Evolutionary conservation across 92 coral and sea anemone genomes (phyloP), one percentile per base, ranked within the genome.

Genomic region (Porites divaricata): DNA sequence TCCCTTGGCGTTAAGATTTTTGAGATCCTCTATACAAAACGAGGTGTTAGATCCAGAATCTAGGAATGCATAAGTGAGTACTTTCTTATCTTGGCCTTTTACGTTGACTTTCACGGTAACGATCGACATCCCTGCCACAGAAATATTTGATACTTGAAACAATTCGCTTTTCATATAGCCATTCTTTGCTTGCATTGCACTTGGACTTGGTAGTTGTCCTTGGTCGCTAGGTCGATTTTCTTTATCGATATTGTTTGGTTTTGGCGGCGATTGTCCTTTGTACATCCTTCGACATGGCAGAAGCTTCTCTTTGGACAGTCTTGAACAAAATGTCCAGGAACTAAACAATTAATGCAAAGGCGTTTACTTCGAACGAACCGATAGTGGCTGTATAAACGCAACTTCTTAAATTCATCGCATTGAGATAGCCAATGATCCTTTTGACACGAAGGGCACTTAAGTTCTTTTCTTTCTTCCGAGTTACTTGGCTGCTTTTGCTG

Each of bases 21-120:
- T 57, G 26, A 94, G 83, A 2, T 77, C 48, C 11, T 91, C 88
- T 1, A 87, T 79, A 76, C 93, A 94, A 76, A 94, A 94, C 8
- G 94, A 78, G 10, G 92, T 87, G 52, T 91, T 94, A 20, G 95
- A 94, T 24, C 95, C 95, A 23, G 88, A 79, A 53, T 89, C 95
- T 22, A 91, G 84, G 61, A 93, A 89, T 25, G 93, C 97, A 56
- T 93, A 91, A 2, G 97, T 91, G 61, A 81, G 63, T 8, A 88
- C 75, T 1, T 50, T 70, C 26, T 58, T 73, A 48, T 81, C 67
- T 49, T 72, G n/a, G 45, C 93, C 93, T 14, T 64, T 77, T 19
- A 81, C 95, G 70, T 65, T 82, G 1, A 89, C 98, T 23, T 87
- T 89, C 20, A 94, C 93, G 7, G 91, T 89, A 9, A 93, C 92